phyloP scores from a whole-genome alignment of 2,797 vertebrate genomes.

The Fundulus diaphanus region DNA sequence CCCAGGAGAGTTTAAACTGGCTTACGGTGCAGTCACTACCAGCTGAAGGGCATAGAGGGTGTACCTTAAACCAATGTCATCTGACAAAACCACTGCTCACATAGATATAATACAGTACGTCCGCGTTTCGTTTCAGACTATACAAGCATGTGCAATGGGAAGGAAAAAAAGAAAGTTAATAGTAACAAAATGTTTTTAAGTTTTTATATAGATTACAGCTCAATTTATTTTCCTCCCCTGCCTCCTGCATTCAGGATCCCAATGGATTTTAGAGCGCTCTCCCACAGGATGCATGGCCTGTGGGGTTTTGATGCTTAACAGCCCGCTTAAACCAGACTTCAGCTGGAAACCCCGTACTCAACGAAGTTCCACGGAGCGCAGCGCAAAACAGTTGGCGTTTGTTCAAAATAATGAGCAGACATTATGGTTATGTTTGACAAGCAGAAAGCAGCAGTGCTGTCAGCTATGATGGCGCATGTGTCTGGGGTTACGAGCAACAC shows the following conservation, averaged over 20 bases:
- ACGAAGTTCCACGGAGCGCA: background rate
- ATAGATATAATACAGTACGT: background rate
- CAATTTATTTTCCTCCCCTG: background rate
- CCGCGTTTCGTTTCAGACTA: background rate
- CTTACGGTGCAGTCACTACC: background rate
- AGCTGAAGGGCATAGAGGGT: background rate
- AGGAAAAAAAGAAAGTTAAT: background rate
- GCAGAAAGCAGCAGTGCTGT: background rate
- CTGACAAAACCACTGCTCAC: background rate
- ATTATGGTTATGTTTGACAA: background rate
- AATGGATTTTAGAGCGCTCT: background rate
- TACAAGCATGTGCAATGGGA: background rate
- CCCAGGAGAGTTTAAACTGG: background rate
- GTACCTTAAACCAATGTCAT: background rate
- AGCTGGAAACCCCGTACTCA: background rate
- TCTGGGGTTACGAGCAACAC: background rate
- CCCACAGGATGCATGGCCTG: background rate
- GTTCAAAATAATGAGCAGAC: constrained; percentile 1
- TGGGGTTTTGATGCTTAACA: background rate
- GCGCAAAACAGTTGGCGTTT: background rate
- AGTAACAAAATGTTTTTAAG: background rate
- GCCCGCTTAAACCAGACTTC: background rate
- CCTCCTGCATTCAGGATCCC: background rate
- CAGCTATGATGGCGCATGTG: background rate
- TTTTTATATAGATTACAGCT: background rate